Evolutionary conservation across 1,140 invertebrate genomes (phyloP), one percentile per base, ranked within the genome.

Genomic region (Bombus ignitus): DNA sequence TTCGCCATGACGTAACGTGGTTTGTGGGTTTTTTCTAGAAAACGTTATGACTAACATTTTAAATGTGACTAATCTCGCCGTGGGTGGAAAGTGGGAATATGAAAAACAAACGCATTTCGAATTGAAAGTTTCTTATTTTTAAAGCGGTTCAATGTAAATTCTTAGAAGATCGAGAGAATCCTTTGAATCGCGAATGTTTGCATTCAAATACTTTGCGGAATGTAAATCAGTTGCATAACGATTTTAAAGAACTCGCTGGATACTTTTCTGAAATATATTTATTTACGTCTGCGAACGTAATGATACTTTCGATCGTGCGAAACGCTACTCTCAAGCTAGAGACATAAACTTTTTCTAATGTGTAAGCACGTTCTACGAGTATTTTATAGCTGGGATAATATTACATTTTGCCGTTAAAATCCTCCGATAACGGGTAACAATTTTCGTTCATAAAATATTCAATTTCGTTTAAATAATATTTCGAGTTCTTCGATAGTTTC

Each of bases 41-140:
- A 70, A 39, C 79, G 77, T 35, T 73, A 47, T 80, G 83, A 80
- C 83, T 80, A 85, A 85, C 68, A 53, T 85, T 39, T 66, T 62
- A 39, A 1, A 68, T 62, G 57, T 85, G 83, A 85, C 76, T 85
- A 85, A 85, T 85, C 68, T 28, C 10, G 3, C 42, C 42, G 83
- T 85, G 77, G 83, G 83, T 65, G 83, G 77, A 80, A 62, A 53
- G 77, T 85, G 57, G 57, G 68, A 65, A 80, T 65, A 62, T 22
- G 25, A 80, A 73, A 85, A 85, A 80, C 77, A 80, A 85, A 80
- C 83, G 77, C 28, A 35, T 59, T 12, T 32, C 47, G 44, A n/a
- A 35, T 57, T 44, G 66, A 28, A 32, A 28, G 68, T 79, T 71
- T 42, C 47, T n/a, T 84, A 84, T 79, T 62, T 85, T 80, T 80